Conservation (phyloP, 2,888 invertebrate species). For the Macrosiphum euphorbiae region DNA sequence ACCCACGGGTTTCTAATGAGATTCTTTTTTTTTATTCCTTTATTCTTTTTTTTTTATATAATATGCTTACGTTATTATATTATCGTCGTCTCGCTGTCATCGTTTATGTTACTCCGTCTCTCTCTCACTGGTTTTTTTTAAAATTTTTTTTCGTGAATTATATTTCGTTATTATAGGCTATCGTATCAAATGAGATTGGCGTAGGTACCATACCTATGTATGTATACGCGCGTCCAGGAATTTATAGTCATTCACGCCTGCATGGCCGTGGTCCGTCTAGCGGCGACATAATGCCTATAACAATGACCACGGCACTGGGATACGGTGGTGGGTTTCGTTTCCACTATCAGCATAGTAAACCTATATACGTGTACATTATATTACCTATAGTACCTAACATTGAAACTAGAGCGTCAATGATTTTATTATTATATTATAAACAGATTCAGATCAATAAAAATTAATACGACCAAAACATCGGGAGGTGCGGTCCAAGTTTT, state of each 20-base stretch:
- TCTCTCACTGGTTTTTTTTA: not conserved
- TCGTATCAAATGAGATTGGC: slow-evolving; percentile 37
- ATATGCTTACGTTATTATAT: not conserved
- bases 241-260: slow-evolving; percentile 3
- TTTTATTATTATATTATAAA: not conserved
- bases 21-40: slow-evolving; percentile 12
- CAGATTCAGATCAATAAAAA: no score
- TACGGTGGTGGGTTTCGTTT: not conserved
- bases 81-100: not conserved
- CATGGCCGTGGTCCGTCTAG: not conserved
- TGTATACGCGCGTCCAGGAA: slow-evolving; percentile 6
- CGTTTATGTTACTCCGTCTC: not conserved
- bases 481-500: no score
- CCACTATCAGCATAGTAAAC: not conserved
- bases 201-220: not conserved
- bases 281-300: not conserved
- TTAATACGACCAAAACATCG: no score
- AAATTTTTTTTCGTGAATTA: not conserved
- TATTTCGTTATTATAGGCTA: slow-evolving; percentile 1
- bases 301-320: not conserved
- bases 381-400: not conserved
- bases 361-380: not conserved
- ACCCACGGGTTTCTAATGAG: slow-evolving; percentile 36
- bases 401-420: not conserved
- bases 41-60: slow-evolving; percentile 4